phyloP scores from a whole-genome alignment of 2,113 vertebrate species.

The Chionodraco myersi region DNA sequence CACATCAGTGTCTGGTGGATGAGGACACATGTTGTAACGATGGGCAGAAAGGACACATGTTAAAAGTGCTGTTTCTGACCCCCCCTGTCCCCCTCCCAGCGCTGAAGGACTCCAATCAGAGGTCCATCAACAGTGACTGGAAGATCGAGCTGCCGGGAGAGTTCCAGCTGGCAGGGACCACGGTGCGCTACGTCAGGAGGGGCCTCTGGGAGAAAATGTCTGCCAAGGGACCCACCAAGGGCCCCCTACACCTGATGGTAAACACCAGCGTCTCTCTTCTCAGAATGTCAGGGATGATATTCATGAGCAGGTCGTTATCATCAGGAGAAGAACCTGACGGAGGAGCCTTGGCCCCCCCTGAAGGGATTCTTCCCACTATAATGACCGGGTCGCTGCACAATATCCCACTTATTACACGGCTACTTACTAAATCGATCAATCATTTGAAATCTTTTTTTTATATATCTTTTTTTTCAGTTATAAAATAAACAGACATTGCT shows the following conservation, averaged over 20 bases:
- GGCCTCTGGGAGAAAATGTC: constrained; percentile 99
- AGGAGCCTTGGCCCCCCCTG: too few species aligned
- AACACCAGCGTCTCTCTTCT: constrained; percentile 58
- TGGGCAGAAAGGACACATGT: neutral
- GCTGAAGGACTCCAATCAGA: constrained; percentile 93
- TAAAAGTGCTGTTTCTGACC: neutral
- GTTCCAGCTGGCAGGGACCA: constrained; percentile 97
- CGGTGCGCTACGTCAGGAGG: constrained; percentile 94
- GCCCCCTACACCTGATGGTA: constrained; percentile 97
- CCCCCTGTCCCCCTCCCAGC: constrained; percentile 77
- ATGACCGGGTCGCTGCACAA: too few species aligned
- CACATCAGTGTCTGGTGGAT: neutral
- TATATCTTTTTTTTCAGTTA: too few species aligned
- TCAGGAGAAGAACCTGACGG: too few species aligned
- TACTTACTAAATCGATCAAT: too few species aligned
- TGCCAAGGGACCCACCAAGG: constrained; percentile 95
- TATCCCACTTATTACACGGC: too few species aligned
- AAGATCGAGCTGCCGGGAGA: constrained; percentile 98
- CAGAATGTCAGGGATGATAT: neutral
- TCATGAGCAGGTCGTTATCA: too few species aligned
- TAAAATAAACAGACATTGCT: too few species aligned
- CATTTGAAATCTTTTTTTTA: too few species aligned
- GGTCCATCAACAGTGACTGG: constrained; percentile 98
- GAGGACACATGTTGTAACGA: neutral
- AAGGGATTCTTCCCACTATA: too few species aligned